Evolutionary conservation across 2,113 vertebrate genomes (phyloP), one percentile per base, ranked within the genome.

Genomic region (Desmodus rotundus): DNA sequence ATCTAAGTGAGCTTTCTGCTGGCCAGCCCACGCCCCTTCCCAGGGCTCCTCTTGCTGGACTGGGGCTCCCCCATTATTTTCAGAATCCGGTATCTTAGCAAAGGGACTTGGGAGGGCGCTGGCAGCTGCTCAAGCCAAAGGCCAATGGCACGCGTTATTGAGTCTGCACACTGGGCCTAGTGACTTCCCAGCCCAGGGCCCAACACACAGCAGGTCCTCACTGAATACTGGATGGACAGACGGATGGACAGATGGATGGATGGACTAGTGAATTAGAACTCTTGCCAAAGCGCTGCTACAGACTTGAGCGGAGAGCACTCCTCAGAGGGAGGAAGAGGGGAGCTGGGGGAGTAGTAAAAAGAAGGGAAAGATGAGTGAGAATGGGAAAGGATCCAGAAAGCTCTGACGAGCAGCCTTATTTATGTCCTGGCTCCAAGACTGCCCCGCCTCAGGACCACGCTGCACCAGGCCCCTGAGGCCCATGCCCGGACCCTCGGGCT

Each of bases 331-430:
- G 36, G 14, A 72, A 38, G 61, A 56, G 68, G 56, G 56, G 85
- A 68, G 78, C 52, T 24, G 26, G 14, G 78, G 86, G 54, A 76
- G 68, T 10, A 70, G 85, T 65, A 80, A 65, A 94, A 89, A 65
- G 47, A 89, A 90, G 67, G 67, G 72, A 72, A 90, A 78, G 88
- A 76, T 45, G 74, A 93, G 31, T 76, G 73, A 73, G 41, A 65
- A 56, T 2, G 22, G 91, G 87, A 93, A 68, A 87, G 76, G 45
- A 24, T 41, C 85, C 97, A 94, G 83, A 22, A 65, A 54, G 41
- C 88, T 83, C 86, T 85, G 20, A 93, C 78, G 89, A 95, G 77
- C 45, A 38, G 73, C 36, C n/a, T 86, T 78, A 93, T 94, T 94
- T 88, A 85, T 33, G 56, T 52, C 24, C 82, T 76, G 72, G 50